These are phyloP conservation scores for Meleagris gallopavo DNA, from an alignment of 2,113 vertebrate genomes.

Conservation along the genomic window DNA sequence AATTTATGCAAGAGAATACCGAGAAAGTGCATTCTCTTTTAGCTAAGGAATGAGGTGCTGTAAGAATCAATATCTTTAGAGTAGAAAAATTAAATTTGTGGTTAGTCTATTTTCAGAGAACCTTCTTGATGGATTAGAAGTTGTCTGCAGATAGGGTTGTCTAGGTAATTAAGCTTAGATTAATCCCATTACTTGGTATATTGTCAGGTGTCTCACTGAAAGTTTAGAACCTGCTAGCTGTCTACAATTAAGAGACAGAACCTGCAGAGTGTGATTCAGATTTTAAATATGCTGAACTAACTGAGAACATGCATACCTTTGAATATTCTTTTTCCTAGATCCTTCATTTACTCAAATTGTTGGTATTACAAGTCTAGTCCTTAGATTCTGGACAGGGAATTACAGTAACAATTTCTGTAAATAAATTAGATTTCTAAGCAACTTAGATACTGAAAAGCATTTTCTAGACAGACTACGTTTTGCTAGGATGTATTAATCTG, in stretches of 20 bases:
- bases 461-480: background rate
- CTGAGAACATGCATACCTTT: background rate
- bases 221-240: background rate
- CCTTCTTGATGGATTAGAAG: conserved; percentile 33
- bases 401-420: background rate
- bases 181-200: conserved; percentile 18
- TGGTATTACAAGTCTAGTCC: background rate
- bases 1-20: background rate
- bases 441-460: background rate
- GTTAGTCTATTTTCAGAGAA: conserved; percentile 5
- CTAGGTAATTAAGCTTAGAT: conserved; percentile 30
- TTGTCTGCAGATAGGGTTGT: conserved; percentile 38
- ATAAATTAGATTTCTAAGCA: background rate
- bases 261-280: background rate
- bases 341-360: background rate
- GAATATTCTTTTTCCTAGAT: background rate
- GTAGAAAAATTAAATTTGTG: conserved; percentile 10
- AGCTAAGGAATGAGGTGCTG: background rate
- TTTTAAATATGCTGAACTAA: background rate
- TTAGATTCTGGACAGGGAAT: background rate
- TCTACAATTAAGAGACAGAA: background rate
- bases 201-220: conserved; percentile 18
- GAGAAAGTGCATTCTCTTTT: background rate
- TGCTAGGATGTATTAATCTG: background rate
- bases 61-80: background rate